These are phyloP conservation scores for Rhabdornis inornatus DNA, from an alignment of 2,113 vertebrate species.

Conservation along the genomic window DNA sequence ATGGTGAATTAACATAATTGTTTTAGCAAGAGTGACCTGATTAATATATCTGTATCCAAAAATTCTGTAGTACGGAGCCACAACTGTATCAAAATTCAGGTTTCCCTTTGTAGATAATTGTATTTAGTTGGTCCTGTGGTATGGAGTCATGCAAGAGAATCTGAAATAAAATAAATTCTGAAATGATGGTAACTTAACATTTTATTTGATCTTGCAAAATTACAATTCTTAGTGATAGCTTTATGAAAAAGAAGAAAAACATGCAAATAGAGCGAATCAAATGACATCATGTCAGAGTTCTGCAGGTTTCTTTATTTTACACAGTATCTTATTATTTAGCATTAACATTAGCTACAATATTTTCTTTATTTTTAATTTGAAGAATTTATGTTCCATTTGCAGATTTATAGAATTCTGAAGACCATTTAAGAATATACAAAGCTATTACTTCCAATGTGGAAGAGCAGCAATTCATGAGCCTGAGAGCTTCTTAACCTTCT, in stretches of 20 bases:
- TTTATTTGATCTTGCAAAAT: neutral
- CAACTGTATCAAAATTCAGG: neutral
- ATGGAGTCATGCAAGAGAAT: neutral
- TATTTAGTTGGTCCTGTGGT: neutral
- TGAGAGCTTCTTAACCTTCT: neutral
- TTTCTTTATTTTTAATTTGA: neutral
- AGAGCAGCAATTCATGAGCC: neutral
- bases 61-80: neutral
- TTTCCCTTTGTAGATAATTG: neutral
- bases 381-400: neutral
- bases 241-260: neutral
- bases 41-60: neutral
- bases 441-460: neutral
- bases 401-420: neutral
- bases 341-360: neutral
- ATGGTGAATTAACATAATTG: neutral
- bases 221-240: neutral
- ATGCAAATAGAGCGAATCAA: neutral
- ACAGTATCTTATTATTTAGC: neutral
- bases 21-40: neutral
- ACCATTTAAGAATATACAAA: neutral
- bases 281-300: accelerated
- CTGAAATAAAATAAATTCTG: neutral
- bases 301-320: neutral
- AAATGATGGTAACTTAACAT: neutral